phyloP scores from a whole-genome alignment of 2,113 vertebrate genomes.

The Mugil cephalus region DNA sequence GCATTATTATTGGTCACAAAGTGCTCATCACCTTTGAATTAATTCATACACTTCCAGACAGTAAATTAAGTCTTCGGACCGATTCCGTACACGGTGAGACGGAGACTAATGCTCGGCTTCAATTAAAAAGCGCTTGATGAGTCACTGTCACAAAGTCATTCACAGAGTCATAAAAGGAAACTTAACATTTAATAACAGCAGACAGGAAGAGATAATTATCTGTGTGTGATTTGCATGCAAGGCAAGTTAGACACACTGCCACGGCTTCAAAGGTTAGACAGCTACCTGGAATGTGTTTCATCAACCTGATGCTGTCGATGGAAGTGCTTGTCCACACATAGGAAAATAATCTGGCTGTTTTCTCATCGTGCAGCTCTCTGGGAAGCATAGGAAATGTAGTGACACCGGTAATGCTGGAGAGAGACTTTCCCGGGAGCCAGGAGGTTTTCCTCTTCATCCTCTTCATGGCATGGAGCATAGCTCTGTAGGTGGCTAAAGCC shows the following conservation, averaged over 20 bases:
- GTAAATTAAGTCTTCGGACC: constrained; percentile 38
- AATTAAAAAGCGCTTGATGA: constrained; percentile 57
- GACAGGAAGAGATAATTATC: constrained; percentile 40
- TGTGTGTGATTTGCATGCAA: constrained; percentile 42
- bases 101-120: constrained; percentile 27
- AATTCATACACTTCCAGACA: constrained; percentile 48
- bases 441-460: constrained; percentile 33
- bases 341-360: constrained; percentile 24
- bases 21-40: constrained; percentile 46
- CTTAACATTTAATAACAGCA: constrained; percentile 37
- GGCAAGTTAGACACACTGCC: constrained; percentile 5
- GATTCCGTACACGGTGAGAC: constrained; percentile 49
- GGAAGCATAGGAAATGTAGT: constrained; percentile 10
- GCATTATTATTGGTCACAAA: constrained; percentile 35
- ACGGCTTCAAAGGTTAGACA: constrained; percentile 21
- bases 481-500: constrained; percentile 17
- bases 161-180: constrained; percentile 44
- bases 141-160: constrained; percentile 52
- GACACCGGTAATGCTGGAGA: neutral
- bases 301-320: constrained; percentile 23
- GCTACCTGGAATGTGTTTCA: constrained; percentile 35
- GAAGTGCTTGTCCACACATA: constrained; percentile 3
- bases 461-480: constrained; percentile 17
- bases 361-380: constrained; percentile 23
- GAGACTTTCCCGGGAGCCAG: constrained; percentile 3